phyloP scores from a whole-genome alignment of 2,888 invertebrate genomes.

The Junonia oenone region DNA sequence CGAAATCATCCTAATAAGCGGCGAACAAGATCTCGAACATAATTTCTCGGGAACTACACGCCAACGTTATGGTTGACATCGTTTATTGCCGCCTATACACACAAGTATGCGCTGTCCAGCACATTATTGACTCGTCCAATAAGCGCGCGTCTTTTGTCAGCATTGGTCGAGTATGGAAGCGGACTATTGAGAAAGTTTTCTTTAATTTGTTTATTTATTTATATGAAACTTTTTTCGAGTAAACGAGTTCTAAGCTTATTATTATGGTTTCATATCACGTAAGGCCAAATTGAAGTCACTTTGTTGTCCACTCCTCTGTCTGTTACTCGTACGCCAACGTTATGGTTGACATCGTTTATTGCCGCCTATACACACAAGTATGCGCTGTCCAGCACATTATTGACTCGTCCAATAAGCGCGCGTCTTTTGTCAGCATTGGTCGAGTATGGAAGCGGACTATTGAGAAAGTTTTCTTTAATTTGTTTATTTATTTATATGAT shows the following conservation, averaged over 20 bases:
- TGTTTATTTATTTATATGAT: neutral
- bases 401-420: slow-evolving; percentile 76
- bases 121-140: slow-evolving; percentile 79
- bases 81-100: slow-evolving; percentile 54
- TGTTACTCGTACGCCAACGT: slow-evolving; percentile 63
- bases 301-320: no score
- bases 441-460: slow-evolving; percentile 39
- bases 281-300: no score
- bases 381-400: slow-evolving; percentile 66
- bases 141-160: slow-evolving; percentile 68
- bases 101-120: slow-evolving; percentile 55
- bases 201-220: neutral
- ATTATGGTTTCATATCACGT: no score
- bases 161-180: slow-evolving; percentile 37
- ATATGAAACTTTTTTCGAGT: no score
- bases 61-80: slow-evolving; percentile 66
- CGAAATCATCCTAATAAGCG: slow-evolving; percentile 14
- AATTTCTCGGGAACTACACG: slow-evolving; percentile 37
- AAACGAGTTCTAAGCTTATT: no score
- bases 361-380: slow-evolving; percentile 51
- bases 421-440: slow-evolving; percentile 55
- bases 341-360: slow-evolving; percentile 66
- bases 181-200: slow-evolving; percentile 23
- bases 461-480: slow-evolving; percentile 1
- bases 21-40: slow-evolving; percentile 27